phyloP scores from a whole-genome alignment of 2,888 invertebrate species.

The Hypomecis atomaria region DNA sequence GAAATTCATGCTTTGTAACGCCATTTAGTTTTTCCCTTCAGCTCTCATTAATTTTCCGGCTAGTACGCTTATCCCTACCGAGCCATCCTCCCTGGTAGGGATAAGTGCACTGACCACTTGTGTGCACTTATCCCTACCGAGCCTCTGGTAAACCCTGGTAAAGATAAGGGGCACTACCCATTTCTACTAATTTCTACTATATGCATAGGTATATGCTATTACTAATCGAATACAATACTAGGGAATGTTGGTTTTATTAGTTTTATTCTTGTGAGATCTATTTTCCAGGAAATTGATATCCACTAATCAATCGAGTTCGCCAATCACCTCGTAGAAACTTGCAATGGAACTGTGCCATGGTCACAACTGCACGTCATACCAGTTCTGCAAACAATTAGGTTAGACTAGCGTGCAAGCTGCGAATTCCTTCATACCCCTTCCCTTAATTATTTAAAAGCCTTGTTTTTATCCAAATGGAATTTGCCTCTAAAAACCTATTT shows the following conservation, averaged over 20 bases:
- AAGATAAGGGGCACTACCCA: no score
- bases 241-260: no score
- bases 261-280: not conserved
- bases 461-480: conserved; percentile 11
- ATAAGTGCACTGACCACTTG: no score
- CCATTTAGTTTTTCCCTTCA: not conserved
- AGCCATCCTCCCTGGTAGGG: no score
- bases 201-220: no score
- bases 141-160: no score
- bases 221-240: no score
- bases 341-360: conserved; percentile 46
- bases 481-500: not conserved
- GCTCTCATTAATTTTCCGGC: not conserved
- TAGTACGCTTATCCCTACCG: no score
- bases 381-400: conserved; percentile 42
- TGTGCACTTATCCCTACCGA: no score
- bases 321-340: conserved; percentile 12
- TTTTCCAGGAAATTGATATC: conserved; percentile 20
- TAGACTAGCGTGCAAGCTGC: conserved; percentile 46
- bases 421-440: conserved; percentile 35
- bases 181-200: no score
- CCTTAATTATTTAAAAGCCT: conserved; percentile 15
- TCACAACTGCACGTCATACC: conserved; percentile 39
- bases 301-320: conserved; percentile 20
- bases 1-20: not conserved